Evolutionary conservation across 2,113 vertebrate genomes (phyloP).

Genomic region (Mastomys natalensis): DNA sequence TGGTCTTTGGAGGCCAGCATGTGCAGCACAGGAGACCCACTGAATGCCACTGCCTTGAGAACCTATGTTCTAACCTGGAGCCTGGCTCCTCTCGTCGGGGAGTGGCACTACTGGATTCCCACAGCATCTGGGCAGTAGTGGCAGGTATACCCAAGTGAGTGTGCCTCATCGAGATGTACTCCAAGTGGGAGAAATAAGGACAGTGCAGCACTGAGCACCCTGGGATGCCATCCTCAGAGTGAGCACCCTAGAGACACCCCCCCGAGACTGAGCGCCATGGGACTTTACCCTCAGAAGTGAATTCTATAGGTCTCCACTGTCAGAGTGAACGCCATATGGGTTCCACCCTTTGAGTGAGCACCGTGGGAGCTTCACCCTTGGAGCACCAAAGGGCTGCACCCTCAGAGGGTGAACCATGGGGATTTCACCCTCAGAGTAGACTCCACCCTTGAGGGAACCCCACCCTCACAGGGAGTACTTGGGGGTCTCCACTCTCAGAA

Average conservation of each 20-base stretch:
- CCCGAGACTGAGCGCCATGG: background rate
- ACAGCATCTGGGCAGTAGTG: background rate
- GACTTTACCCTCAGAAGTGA: background rate
- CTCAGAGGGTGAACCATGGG: background rate
- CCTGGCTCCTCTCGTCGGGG: accelerated
- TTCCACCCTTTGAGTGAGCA: background rate
- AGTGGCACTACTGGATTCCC: background rate
- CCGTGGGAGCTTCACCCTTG: accelerated
- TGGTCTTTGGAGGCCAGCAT: accelerated
- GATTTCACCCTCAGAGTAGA: too few relatives aligned
- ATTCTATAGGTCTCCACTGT: too few relatives aligned
- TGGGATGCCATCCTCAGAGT: background rate
- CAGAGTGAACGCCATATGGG: background rate
- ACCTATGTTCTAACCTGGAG: background rate
- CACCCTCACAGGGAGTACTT: too few relatives aligned
- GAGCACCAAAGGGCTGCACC: accelerated
- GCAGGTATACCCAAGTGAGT: background rate
- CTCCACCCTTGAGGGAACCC: background rate
- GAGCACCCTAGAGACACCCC: background rate
- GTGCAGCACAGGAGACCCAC: background rate
- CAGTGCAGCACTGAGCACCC: background rate
- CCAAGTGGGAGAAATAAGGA: background rate
- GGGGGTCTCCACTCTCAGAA: background rate
- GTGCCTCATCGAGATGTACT: background rate
- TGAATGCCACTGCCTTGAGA: background rate